Percentiles rank a stretch among this genome's conserved stretches.
Evolutionary conservation across 2,888 invertebrate genomes (phyloP).

Genomic region (Nymphalis urticae): DNA sequence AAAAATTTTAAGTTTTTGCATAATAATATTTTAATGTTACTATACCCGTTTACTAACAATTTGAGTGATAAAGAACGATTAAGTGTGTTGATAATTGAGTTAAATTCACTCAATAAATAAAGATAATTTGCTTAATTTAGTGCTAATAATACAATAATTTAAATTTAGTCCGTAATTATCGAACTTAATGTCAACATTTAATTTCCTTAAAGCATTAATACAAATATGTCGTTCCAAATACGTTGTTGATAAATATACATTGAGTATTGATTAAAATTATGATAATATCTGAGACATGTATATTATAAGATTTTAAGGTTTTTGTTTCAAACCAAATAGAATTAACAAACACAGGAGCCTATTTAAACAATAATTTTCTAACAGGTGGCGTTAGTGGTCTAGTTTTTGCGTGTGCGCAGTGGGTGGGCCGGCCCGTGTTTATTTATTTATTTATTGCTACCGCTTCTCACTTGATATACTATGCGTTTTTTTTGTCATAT

Average conservation of each 20-base stretch:
- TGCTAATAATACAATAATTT: constrained; percentile 2
- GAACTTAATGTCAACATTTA: not conserved
- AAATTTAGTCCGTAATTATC: not conserved
- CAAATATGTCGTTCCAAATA: too few relatives aligned
- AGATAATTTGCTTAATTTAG: not conserved
- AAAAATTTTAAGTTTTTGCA: constrained; percentile 2
- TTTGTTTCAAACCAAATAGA: not conserved
- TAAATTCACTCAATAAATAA: not conserved
- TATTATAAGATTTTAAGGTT: not conserved
- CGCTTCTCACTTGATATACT: constrained; percentile 37
- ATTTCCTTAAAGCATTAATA: too few relatives aligned
- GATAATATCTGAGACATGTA: not conserved
- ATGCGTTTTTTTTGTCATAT: constrained; percentile 36
- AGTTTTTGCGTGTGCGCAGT: constrained; percentile 48
- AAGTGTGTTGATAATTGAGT: not conserved
- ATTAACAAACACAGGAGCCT: constrained; percentile 23
- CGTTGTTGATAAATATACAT: too few relatives aligned
- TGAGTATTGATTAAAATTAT: not conserved
- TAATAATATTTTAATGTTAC: not conserved
- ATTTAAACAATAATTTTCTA: constrained; percentile 30
- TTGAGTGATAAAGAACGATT: not conserved
- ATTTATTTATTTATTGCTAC: constrained; percentile 49
- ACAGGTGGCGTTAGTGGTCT: constrained; percentile 45
- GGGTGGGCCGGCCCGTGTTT: constrained; percentile 48
- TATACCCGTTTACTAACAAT: not conserved